A percentile compares a stretch with the other conserved stretches of the same genome.
Evolutionary conservation across 1,140 invertebrate species (phyloP).

Genomic region (Druon quercuslanigerum): DNA sequence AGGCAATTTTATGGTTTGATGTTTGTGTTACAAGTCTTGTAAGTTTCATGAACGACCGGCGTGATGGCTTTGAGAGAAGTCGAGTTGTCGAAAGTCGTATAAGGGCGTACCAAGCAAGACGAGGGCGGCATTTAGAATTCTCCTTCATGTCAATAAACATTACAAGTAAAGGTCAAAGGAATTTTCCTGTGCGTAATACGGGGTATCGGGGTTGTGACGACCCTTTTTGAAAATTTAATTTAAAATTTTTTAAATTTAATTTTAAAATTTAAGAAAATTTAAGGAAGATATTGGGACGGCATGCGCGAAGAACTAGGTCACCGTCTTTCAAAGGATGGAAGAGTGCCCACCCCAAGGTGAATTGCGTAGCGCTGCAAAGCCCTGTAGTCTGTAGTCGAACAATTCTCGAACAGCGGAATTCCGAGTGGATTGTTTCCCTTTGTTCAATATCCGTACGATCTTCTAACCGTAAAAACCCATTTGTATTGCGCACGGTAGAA

Average conservation of each 20-base stretch:
- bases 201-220: conserved; percentile 35
- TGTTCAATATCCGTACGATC: conserved; percentile 39
- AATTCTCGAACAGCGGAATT: conserved; percentile 50
- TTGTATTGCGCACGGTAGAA: neutral
- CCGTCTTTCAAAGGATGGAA: conserved; percentile 50
- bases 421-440: conserved; percentile 44
- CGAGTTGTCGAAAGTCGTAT: conserved; percentile 17
- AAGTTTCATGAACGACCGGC: conserved; percentile 7
- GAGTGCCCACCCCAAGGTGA: conserved; percentile 44
- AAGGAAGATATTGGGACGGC: conserved; percentile 33
- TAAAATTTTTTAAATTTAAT: no score
- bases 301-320: conserved; percentile 55
- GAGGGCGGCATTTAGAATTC: neutral
- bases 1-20: conserved; percentile 9
- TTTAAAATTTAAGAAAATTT: conserved; percentile 60
- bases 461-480: conserved; percentile 8
- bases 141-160: conserved; percentile 1
- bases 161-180: neutral
- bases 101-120: conserved; percentile 12
- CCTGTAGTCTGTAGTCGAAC: conserved; percentile 44
- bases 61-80: neutral
- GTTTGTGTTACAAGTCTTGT: conserved; percentile 23
- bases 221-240: conserved; percentile 56
- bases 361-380: conserved; percentile 43
- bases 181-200: conserved; percentile 40